These are phyloP conservation scores for Taphrorychus bicolor DNA, from an alignment of 2,888 invertebrate genomes.

Conservation along the genomic window DNA sequence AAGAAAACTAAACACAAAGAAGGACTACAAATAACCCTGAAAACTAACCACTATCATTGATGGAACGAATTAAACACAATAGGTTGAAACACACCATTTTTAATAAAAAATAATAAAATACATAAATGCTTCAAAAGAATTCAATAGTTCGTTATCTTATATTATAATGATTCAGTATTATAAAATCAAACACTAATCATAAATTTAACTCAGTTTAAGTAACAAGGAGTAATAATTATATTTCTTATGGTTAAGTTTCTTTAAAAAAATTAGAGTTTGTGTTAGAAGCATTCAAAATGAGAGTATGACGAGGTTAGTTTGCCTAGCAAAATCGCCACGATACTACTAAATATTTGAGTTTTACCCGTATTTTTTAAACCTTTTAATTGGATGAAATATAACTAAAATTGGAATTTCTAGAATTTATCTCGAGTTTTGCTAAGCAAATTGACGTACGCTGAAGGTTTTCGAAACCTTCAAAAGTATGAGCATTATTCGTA, in stretches of 20 bases:
- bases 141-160: constrained; percentile 40
- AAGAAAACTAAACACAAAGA: no score
- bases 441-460: constrained; percentile 2
- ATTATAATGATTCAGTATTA: constrained; percentile 61
- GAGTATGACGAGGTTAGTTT: constrained; percentile 11
- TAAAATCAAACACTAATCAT: constrained; percentile 49
- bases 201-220: constrained; percentile 43
- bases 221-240: constrained; percentile 40
- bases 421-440: constrained; percentile 12
- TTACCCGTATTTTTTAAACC: constrained; percentile 26
- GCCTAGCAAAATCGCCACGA: constrained; percentile 4
- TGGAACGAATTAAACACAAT: not conserved
- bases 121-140: constrained; percentile 64
- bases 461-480: not conserved
- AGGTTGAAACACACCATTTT: constrained; percentile 72
- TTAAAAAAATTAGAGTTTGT: constrained; percentile 18
- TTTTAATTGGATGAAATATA: no score
- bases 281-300: constrained; percentile 30
- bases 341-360: not conserved
- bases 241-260: constrained; percentile 30
- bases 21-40: no score
- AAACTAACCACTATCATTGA: no score
- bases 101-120: constrained; percentile 76
- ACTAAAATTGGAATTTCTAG: no score
- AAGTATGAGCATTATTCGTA: constrained; percentile 23